These are phyloP conservation scores for Mormyrus iriodes DNA, from an alignment of 2,113 vertebrate genomes.

Conservation along the genomic window DNA sequence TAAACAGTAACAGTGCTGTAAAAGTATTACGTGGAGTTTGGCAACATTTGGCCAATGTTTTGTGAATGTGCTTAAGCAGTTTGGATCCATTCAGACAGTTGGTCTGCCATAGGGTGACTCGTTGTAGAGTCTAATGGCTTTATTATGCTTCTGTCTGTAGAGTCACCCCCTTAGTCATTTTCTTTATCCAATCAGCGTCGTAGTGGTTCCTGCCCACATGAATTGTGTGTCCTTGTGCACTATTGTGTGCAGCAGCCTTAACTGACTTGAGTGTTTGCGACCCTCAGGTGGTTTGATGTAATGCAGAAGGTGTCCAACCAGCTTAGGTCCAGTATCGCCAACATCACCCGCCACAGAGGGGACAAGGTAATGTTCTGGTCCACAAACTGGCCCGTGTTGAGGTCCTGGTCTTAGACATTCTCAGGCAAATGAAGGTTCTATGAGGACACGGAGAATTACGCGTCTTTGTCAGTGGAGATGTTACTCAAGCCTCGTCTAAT, in stretches of 20 bases:
- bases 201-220: background rate
- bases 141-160: background rate
- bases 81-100: background rate
- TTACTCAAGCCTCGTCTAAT: background rate
- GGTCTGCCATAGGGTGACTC: background rate
- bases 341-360: constrained; percentile 77
- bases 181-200: background rate
- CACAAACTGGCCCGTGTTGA: too few species aligned
- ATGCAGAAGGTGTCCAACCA: constrained; percentile 91
- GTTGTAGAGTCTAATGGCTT: background rate
- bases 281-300: constrained; percentile 89
- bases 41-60: background rate
- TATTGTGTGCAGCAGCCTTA: background rate
- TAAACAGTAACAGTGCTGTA: background rate
- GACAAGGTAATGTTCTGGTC: constrained; percentile 75
- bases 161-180: background rate
- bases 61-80: background rate
- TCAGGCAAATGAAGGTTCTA: background rate
- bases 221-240: background rate
- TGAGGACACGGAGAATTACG: background rate
- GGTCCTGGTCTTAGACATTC: background rate
- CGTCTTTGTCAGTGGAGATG: background rate
- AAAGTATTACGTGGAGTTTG: background rate
- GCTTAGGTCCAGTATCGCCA: constrained; percentile 76
- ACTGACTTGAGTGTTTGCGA: background rate